phyloP scores from a whole-genome alignment of 2,113 vertebrate species.

The Erinaceus europaeus region DNA sequence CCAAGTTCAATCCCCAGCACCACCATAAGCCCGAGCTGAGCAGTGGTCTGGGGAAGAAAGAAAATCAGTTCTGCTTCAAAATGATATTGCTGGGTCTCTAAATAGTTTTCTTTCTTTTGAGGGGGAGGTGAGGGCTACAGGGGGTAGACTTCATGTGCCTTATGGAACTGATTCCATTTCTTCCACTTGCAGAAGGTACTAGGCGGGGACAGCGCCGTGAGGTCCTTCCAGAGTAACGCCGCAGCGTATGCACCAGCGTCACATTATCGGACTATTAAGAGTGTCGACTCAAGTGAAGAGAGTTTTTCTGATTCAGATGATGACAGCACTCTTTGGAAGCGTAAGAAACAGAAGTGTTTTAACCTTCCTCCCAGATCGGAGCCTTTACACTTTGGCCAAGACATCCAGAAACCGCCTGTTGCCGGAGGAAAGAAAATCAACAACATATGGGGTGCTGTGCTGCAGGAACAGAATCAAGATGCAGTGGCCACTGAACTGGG shows the following conservation, averaged over 20 bases:
- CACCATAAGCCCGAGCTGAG: no score
- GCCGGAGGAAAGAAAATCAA: slow-evolving; percentile 87
- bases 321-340: slow-evolving; percentile 88
- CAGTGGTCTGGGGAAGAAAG: no score
- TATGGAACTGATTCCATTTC: slow-evolving; percentile 9
- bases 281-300: slow-evolving; percentile 89
- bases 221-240: slow-evolving; percentile 79
- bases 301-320: slow-evolving; percentile 91
- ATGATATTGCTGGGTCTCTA: neutral
- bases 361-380: slow-evolving; percentile 72
- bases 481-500: slow-evolving; percentile 91
- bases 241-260: slow-evolving; percentile 44
- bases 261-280: slow-evolving; percentile 86
- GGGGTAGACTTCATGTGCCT: neutral
- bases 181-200: slow-evolving; percentile 74
- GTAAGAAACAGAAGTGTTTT: slow-evolving; percentile 90
- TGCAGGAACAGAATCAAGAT: slow-evolving; percentile 97
- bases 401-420: slow-evolving; percentile 66
- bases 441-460: slow-evolving; percentile 95
- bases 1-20: no score
- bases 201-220: slow-evolving; percentile 62
- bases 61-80: neutral
- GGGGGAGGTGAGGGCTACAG: no score
- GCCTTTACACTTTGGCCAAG: slow-evolving; percentile 72
- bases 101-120: neutral